Percentiles rank a stretch among this genome's conserved stretches.
Evolutionary conservation across 2,888 invertebrate species (phyloP).

Genomic region (Parapristionchus giblindavisi): DNA sequence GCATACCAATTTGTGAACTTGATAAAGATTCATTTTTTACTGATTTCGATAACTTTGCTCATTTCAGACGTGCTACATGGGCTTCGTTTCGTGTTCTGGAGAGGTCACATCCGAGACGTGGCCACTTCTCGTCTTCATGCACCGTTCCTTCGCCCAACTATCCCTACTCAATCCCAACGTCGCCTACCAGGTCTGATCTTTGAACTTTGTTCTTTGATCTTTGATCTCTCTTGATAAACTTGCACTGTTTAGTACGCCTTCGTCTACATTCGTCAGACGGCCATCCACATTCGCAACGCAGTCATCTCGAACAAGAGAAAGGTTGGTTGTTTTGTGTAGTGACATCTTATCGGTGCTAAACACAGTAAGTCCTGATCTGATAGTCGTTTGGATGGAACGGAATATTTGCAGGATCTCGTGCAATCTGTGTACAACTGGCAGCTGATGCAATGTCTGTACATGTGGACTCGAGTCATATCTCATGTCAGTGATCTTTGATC

Average conservation of each 20-base stretch:
- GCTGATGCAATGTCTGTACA: constrained; percentile 87
- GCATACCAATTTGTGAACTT: no score
- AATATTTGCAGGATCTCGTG: constrained; percentile 79
- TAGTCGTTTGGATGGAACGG: no score
- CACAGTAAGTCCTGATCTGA: not conserved
- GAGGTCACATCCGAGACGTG: constrained; percentile 58
- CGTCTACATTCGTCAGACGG: constrained; percentile 68
- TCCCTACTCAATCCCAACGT: constrained; percentile 56
- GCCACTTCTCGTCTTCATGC: constrained; percentile 60
- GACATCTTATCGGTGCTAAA: not conserved
- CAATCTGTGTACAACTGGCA: constrained; percentile 99
- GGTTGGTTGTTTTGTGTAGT: constrained; percentile 58
- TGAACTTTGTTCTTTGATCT: not conserved
- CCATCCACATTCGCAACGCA: constrained; percentile 67
- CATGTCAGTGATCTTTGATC: constrained; percentile 37
- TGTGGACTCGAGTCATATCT: constrained; percentile 86
- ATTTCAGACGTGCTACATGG: constrained; percentile 60
- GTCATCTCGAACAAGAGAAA: constrained; percentile 64
- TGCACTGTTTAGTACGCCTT: constrained; percentile 55
- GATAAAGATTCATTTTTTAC: no score
- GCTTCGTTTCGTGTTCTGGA: constrained; percentile 63
- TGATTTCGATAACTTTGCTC: not conserved
- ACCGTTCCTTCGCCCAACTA: constrained; percentile 61
- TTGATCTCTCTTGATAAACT: not conserved
- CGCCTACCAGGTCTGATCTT: constrained; percentile 57